Percentiles rank a stretch among this genome's conserved stretches.
Conservation (phyloP, 1,140 invertebrate species). For the fruit fly (Drosophila melanogaster) region DNA sequence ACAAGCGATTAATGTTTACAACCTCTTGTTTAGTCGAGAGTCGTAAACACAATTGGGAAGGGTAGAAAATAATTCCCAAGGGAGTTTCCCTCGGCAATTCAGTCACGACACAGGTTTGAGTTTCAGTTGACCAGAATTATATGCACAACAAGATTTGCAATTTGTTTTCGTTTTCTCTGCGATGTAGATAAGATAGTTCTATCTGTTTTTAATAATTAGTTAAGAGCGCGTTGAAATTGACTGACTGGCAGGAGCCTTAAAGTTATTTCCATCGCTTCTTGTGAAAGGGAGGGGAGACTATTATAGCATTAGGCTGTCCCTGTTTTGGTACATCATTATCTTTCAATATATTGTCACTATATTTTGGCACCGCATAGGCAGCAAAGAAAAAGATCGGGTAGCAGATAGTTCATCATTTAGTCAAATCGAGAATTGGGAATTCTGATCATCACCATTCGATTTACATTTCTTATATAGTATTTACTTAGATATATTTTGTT, state of each 20-base stretch:
- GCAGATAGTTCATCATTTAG: neutral
- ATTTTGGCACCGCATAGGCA: neutral
- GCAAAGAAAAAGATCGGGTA: neutral
- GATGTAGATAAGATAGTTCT: conserved; percentile 35
- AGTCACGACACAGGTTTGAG: conserved; percentile 14
- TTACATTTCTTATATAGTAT: too few relatives aligned
- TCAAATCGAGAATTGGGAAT: too few relatives aligned
- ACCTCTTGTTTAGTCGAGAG: conserved; percentile 3
- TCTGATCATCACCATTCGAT: too few relatives aligned
- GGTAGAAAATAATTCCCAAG: conserved; percentile 21
- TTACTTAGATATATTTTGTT: too few relatives aligned
- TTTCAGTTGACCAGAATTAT: conserved; percentile 24
- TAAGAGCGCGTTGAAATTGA: conserved; percentile 30
- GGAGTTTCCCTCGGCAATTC: conserved; percentile 1
- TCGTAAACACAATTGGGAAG: conserved; percentile 17
- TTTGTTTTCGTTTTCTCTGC: conserved; percentile 29
- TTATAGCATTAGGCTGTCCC: conserved; percentile 1
- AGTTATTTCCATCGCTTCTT: conserved; percentile 33
- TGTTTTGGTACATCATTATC: neutral
- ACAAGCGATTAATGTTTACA: conserved; percentile 20
- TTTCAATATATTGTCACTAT: neutral
- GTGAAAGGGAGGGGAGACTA: conserved; percentile 28
- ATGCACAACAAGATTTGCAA: conserved; percentile 28
- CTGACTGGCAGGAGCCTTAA: conserved; percentile 11
- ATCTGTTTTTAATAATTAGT: conserved; percentile 35